Evolutionary conservation across 2,888 invertebrate genomes (phyloP), one percentile per base, ranked within the genome.

Genomic region (Agrochola litura): DNA sequence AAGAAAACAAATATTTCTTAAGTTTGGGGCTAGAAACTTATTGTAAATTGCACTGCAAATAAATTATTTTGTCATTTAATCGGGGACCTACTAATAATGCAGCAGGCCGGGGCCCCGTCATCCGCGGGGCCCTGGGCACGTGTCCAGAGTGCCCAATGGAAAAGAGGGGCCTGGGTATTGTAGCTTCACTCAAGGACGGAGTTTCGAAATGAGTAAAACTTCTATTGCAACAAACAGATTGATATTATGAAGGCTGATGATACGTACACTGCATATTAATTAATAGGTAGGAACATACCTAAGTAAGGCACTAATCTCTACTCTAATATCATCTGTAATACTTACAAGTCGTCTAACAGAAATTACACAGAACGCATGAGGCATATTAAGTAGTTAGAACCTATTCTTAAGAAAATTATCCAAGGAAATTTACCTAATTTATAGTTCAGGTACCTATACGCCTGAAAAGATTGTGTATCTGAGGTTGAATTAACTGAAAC

Each of bases 141-240:
- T 30, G 30, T 30, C 30, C 30, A 30, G 30, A 30, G 2, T 30
- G 30, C 30, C 2, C 30, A 30, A 2, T 30, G 30, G 30, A 30
- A 30, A 30, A 30, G 2, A 30, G 30, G 30, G 30, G 30, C 30
- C 30, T 30, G 30, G 87, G 86, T 87, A 88, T 85, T 89, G 86
- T 70, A 74, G 70, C 46, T 74, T 22, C 64, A 64, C 69, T 85
- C 91, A 92, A 92, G 91, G 91, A 88, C 88, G 58, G 46, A 16
- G 79, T 92, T 91, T 89, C 82, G 87, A 89, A 91, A 91, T 86
- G 60, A 64, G 22, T 54, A 37, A 70, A 64, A 54, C 54, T 49
- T 22, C n/a, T 5, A 64, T 58, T 70, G 25, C 46, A 49, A 41
- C n/a, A 65, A 49, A 41, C n/a, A 65, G 19, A 10, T 14, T 60